Conservation (phyloP, 2,113 vertebrate genomes). For the Phalacrocorax carbo region DNA sequence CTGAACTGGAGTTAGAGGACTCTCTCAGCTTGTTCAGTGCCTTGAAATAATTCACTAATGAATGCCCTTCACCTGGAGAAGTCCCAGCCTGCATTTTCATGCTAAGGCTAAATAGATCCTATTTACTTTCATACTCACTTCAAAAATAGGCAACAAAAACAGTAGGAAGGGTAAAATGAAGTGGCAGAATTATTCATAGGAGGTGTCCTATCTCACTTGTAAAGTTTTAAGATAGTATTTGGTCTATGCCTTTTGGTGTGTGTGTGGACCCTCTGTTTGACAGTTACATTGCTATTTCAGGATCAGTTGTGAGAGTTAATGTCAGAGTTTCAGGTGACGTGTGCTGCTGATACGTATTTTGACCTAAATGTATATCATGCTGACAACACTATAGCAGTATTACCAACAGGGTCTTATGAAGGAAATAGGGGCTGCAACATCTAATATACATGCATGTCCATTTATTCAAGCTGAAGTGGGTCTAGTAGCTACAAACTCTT, state of each 20-base stretch:
- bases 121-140: neutral
- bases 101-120: neutral
- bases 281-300: neutral
- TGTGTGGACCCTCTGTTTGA: neutral
- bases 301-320: neutral
- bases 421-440: neutral
- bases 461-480: neutral
- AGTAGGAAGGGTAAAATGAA: neutral
- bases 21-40: neutral
- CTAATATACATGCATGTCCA: neutral
- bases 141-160: neutral
- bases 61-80: neutral
- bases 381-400: neutral
- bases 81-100: neutral
- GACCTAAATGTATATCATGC: neutral
- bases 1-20: neutral
- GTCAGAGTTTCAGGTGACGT: neutral
- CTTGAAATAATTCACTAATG: neutral
- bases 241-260: neutral
- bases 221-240: neutral
- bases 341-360: fast-evolving
- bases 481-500: neutral
- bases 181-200: neutral
- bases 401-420: neutral
- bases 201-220: neutral